Base-by-base conservation (phyloP, 2,113 vertebrate genomes). In the Numida meleagris region DNA sequence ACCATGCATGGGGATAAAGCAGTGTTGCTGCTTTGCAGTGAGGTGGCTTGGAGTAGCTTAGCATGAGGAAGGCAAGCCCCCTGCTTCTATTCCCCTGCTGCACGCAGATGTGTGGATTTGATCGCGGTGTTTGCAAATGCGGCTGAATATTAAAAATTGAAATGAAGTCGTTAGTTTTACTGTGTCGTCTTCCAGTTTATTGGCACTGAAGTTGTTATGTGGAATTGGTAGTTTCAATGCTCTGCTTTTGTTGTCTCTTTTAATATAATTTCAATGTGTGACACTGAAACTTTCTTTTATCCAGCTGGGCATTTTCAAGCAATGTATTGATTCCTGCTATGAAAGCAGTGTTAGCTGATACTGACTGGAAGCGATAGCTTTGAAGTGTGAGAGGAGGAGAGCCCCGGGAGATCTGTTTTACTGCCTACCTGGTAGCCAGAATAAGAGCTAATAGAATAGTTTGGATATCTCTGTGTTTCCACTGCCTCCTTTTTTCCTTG, bases 201-300 rank as follows among this genome's bases (percentile, higher is more conserved):
- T 61, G 68, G 17, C 48, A 31, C 72, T 67, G 68, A 77, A 62
- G 45, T 10, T 80, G n/a, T 48, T 81, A 12, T 5, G 5, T 12
- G 1, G 7, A 20, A 38, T 20, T 19, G 5, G 45, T 55, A 86
- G 42, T 74, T 77, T 15, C 59, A 55, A 51, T 48, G 73, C n/a
- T 86, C 34, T 80, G 76, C 55, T 88, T 94, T 75, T 86, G 55
- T 78, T 86, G 65, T 91, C 57, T 81, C 34, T 81, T 65, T 57
- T 34, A 77, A 68, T 86, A 27, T 63, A 13, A 86, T 88, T 86
- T 65, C 46, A 36, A 0, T 57, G 59, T 33, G 2, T 20, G 43
- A 63, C 25, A 59, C 45, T 43, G 80, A 72, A 85, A 86, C 19
- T 34, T 89, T 42, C 4, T 31, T 25, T 14, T 34, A 29, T 67